Base-by-base conservation (phyloP, 1,140 invertebrate genomes). In the Diorhabda carinulata region DNA sequence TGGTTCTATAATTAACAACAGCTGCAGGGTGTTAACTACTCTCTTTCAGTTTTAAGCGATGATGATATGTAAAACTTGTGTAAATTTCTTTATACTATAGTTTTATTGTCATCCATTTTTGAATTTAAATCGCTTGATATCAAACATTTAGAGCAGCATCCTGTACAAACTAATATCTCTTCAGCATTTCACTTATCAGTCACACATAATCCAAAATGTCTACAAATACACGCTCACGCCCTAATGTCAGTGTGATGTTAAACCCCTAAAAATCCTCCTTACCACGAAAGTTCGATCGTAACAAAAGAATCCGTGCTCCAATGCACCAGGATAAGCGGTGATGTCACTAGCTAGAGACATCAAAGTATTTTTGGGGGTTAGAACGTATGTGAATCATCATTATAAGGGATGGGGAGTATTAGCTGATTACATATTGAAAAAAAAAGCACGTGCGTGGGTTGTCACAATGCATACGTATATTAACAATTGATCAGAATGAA, bases 361-460 rank as follows among this genome's bases (percentile, higher is more conserved):
- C 61, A 62, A 62, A 62, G 61, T n/a, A 3, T 3, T 4, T 52
- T n/a, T 7, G 61, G 43, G 61, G 43, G 61, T 62, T n/a, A n/a
- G 4, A 4, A 5, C 41, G 43, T 2, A 62, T 10, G 43, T 62
- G 61, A 62, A 43, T 62, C 61, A 62, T 43, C 25, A 52, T 52
- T n/a, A 4, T n/a, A n/a, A 52, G 47, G 47, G 47, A n/a, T 8
- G 10, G 61, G 43, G 61, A 43, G 43, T 62, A 62, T 62, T 62
- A 62, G 61, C 61, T 62, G 61, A 62, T 62, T 47, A 43, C 61
- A 43, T 43, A 62, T 62, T 62, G 61, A 62, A 62, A 62, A 62
- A 62, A 62, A 52, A 25, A 25, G 25, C 25, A 25, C 25, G 43
- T 40, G 61, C 43, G 3, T 2, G 61, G 61, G 61, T 43, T 7